Conservation (phyloP, 2,888 invertebrate genomes). For the Gnatocerus cornutus region DNA sequence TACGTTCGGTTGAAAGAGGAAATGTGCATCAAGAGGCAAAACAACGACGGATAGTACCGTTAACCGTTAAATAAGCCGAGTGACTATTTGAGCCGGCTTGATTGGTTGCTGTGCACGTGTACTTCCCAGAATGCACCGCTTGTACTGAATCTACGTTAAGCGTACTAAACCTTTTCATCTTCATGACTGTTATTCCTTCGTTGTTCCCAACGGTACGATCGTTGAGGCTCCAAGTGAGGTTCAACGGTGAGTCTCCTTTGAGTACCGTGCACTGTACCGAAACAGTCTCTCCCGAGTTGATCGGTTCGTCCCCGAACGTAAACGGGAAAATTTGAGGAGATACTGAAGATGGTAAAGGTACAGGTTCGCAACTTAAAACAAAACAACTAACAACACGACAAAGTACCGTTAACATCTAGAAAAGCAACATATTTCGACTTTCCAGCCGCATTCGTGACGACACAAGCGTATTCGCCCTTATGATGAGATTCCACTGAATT, state of each 20-base stretch:
- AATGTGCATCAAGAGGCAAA: neutral
- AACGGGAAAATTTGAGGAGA: slow-evolving; percentile 77
- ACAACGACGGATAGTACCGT: slow-evolving; percentile 67
- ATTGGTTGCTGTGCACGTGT: slow-evolving; percentile 72
- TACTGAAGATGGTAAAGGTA: slow-evolving; percentile 52
- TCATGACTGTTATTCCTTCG: slow-evolving; percentile 74
- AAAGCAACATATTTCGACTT: slow-evolving; percentile 64
- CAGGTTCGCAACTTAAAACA: slow-evolving; percentile 14
- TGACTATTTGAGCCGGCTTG: slow-evolving; percentile 70
- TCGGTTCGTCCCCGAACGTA: slow-evolving; percentile 82
- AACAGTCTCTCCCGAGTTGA: slow-evolving; percentile 68
- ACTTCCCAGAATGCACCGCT: slow-evolving; percentile 72
- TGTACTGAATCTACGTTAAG: slow-evolving; percentile 73
- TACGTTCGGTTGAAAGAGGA: slow-evolving; percentile 62
- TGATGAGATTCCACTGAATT: slow-evolving; percentile 83
- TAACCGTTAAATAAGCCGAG: slow-evolving; percentile 78
- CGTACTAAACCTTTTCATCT: slow-evolving; percentile 73
- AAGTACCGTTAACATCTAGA: slow-evolving; percentile 65
- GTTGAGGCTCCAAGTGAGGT: slow-evolving; percentile 82
- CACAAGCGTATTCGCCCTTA: slow-evolving; percentile 84
- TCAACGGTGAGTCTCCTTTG: slow-evolving; percentile 86
- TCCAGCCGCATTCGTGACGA: slow-evolving; percentile 76
- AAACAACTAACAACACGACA: slow-evolving; percentile 19
- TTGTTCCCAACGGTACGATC: slow-evolving; percentile 71
- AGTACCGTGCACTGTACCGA: slow-evolving; percentile 77